Evolutionary conservation across 1,140 invertebrate species (phyloP), one percentile per base, ranked within the genome.

Genomic region (Orchestia grillus): DNA sequence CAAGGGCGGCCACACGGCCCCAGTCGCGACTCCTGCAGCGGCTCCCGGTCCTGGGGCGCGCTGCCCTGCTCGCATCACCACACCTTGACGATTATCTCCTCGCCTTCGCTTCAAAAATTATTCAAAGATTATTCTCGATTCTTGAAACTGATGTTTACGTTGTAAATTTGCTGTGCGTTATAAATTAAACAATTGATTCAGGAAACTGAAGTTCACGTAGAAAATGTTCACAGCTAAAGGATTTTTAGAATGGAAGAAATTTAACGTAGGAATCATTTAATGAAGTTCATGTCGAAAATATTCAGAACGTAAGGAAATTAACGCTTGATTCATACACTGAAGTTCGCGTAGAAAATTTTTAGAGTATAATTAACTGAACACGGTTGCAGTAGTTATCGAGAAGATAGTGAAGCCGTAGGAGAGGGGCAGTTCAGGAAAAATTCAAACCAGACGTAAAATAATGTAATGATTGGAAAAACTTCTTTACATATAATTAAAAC

Each of bases 1-100:
- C 92, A 94, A 94, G 92, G 92, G 92, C 92, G 92, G 92, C 92
- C 92, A 94, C 43, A n/a, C 92, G 43, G 44, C 92, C 8, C 44
- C 15, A 19, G 88, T 91, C 88, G 23, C 8, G 62, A 77, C 62
- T 77, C 28, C 62, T 77, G 11, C 62, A 36, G 41, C 88, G 42
- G 41, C n/a, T 44, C 6, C 88, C 3, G 43, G 41, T 42, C 88
- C 28, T 90, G 36, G 16, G 36, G 4, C 8, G 8, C 87, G 87
- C 36, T 41, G 8, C 88, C 41, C 41, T 90, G 87, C 88, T 90
- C 41, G 36, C 41, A 42, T 41, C 43, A 41, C 88, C 41, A 41
- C 43, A 42, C 43, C 41, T 90, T 90, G 3, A 42, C 88, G 28
- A 90, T 42, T 90, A 90, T 42, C 43, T 90, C 43, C 88, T 90